Base-by-base conservation (phyloP, 1,140 invertebrate species). In the Ectropis grisescens region DNA sequence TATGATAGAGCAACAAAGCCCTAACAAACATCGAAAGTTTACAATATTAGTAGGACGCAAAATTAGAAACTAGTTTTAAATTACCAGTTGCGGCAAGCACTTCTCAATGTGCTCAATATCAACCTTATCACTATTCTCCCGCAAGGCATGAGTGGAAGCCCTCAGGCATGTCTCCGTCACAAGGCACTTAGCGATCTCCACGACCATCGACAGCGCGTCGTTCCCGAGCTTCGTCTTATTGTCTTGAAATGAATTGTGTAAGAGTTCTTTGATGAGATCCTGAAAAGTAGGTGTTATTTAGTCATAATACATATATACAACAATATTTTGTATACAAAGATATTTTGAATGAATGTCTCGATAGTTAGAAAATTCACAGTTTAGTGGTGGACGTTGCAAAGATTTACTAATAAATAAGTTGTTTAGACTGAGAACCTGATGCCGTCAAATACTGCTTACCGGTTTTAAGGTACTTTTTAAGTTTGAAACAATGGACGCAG, bases 91-190 rank as follows among this genome's bases (percentile, higher is more conserved):
- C 12, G 79, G 69, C 35, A 84, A 37, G 40, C 80, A 76, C 45
- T 82, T 82, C 43, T 82, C 72, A 26, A 82, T 57, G 56, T 82
- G 78, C 36, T 82, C 64, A 37, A 75, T 47, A 25, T 74, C 68
- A 23, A 83, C 59, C 48, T 56, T 49, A 36, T 67, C 61, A 36
- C 64, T 71, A 29, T 61, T 59, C 39, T 85, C 83, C 10, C 52
- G 39, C 9, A 72, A 41, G 7, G 84, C 80, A 31, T 84, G 76
- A 33, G 55, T 82, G 6, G 74, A 68, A 11, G 82, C 72, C 13
- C 84, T 51, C n/a, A 82, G 39, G 6, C 80, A 72, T 4, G 79
- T 71, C 55, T 86, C 85, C 1, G 82, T 70, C 1, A 82, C 74
- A 10, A 85, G 51, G 25, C 69, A 69, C 41, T 83, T 84, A 5